A percentile compares a stretch with the other conserved stretches of the same genome.
Evolutionary conservation across 1,140 invertebrate genomes (phyloP).

Genomic region (Hypothenemus hampei): DNA sequence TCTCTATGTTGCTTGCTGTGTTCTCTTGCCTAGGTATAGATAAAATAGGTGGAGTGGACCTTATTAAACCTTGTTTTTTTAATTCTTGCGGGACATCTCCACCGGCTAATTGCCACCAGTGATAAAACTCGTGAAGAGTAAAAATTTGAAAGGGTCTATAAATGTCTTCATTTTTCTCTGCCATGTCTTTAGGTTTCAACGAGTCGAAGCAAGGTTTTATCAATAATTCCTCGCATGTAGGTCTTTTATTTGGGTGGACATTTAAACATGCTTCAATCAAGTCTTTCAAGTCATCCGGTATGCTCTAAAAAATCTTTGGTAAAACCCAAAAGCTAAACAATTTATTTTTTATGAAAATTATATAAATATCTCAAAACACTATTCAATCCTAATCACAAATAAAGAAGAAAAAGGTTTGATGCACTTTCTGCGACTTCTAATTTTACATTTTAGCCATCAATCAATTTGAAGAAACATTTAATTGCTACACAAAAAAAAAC

Average conservation of each 20-base stretch:
- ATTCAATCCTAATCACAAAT: too few species aligned
- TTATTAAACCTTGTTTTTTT: constrained; percentile 85
- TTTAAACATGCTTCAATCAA: constrained; percentile 66
- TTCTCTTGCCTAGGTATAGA: constrained; percentile 66
- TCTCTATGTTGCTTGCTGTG: neutral
- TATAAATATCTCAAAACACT: too few species aligned
- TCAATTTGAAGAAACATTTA: neutral
- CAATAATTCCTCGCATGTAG: constrained; percentile 57
- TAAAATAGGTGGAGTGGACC: constrained; percentile 72
- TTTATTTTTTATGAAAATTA: too few species aligned
- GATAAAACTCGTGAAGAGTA: constrained; percentile 61
- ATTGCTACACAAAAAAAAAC: neutral
- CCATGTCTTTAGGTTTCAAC: constrained; percentile 37
- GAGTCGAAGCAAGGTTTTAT: constrained; percentile 49
- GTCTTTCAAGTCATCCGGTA: constrained; percentile 56
- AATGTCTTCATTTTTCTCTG: constrained; percentile 30
- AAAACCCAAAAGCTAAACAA: neutral
- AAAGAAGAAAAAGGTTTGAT: too few species aligned
- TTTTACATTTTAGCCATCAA: neutral
- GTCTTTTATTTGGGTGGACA: constrained; percentile 59
- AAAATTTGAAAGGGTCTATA: constrained; percentile 42
- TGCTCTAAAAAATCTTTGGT: constrained; percentile 48
- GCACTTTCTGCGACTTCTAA: too few species aligned
- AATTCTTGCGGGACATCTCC: constrained; percentile 88
- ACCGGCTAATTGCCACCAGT: constrained; percentile 92